Evolutionary conservation across 2,113 vertebrate genomes (phyloP), one percentile per base, ranked within the genome.

Genomic region (Bambusicola thoracicus): DNA sequence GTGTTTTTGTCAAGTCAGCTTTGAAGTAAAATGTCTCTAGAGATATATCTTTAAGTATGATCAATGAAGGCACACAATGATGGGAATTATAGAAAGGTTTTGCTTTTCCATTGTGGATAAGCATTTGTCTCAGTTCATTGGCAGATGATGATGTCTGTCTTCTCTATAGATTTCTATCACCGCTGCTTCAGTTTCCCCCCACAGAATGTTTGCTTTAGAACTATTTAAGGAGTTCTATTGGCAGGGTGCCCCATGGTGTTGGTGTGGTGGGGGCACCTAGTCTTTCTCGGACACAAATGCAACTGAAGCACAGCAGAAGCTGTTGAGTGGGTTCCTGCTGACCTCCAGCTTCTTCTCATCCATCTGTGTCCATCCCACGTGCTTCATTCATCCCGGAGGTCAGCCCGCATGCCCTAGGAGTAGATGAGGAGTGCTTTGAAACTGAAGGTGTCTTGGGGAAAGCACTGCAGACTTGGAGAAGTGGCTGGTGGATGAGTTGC

Each of bases 371-470:
- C 49, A 16, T 68, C n/a, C 40, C 4, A 5, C 13, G 59, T 56
- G 30, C 34, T 63, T 67, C 27, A 8, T 22, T 41, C 58, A 29
- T 44, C 44, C 8, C 18, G 40, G 40, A 22, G 51, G 13, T 8
- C 0, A 0, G 27, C 51, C 86, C 18, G 10, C 70, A 65, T 44
- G 51, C 53, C 63, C 72, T 0, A 0, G 49, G 44, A 1, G 2
- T 46, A 83, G 92, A 55, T 67, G 85, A 83, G 82, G 51, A 55
- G 32, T 17, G 44, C 32, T 90, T 43, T 36, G 48, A 24, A 20
- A 62, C n/a, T 38, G 4, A 27, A 32, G 32, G 15, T 74, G 19
- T 4, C 3, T 13, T 29, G 84, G 81, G 62, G 24, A 4, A 29
- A 2, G 24, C 30, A 22, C 61, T 36, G 56, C 36, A 66, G 74